phyloP scores from a whole-genome alignment of 2,113 vertebrate species.

The Engraulis encrasicolus region DNA sequence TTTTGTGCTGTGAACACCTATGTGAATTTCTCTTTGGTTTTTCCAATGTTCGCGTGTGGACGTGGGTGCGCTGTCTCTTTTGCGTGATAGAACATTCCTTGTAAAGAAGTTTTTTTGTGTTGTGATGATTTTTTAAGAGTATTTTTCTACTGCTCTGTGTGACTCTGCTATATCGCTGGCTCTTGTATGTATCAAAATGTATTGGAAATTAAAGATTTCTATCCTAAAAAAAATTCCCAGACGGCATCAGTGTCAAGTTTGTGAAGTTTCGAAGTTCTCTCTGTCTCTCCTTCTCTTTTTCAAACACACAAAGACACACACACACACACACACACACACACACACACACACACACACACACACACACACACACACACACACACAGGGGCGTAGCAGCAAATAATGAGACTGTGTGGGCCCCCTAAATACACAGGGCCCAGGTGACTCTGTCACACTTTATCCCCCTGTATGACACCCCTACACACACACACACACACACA shows the following conservation, averaged over 20 bases:
- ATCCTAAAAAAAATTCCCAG: not conserved
- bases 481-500: too few species aligned
- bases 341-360: too few species aligned
- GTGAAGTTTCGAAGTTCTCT: not conserved
- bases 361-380: too few species aligned
- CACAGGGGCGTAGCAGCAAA: too few species aligned
- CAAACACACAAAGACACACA: not conserved
- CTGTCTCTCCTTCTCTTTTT: too few species aligned
- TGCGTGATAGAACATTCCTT: slow-evolving; percentile 66
- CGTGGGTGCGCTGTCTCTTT: not conserved
- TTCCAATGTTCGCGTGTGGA: slow-evolving; percentile 23
- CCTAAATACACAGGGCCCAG: too few species aligned
- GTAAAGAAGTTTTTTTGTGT: slow-evolving; percentile 57
- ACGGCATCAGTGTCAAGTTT: not conserved
- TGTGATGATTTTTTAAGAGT: slow-evolving; percentile 74
- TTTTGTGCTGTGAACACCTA: slow-evolving; percentile 15
- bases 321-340: too few species aligned
- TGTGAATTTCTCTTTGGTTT: slow-evolving; percentile 39
- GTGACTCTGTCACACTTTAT: too few species aligned
- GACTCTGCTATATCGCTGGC: not conserved
- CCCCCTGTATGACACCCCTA: too few species aligned
- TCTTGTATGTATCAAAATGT: not conserved
- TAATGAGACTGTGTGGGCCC: too few species aligned
- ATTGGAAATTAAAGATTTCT: slow-evolving; percentile 4
- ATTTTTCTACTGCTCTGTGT: slow-evolving; percentile 78